phyloP scores from a whole-genome alignment of 2,797 vertebrate genomes.

The Siniperca obscura region DNA sequence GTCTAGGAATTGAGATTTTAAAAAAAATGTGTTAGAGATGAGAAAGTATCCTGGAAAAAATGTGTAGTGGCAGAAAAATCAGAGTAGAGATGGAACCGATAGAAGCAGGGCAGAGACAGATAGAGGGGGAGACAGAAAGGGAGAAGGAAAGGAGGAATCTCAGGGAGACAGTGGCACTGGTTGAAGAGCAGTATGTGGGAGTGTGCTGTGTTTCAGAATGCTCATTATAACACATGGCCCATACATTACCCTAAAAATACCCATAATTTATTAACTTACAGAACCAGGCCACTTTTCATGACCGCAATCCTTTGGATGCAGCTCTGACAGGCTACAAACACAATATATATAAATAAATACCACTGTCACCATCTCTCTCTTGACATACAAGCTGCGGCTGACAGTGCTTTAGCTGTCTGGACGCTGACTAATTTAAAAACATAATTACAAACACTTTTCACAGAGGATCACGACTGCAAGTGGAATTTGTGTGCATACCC shows the following conservation, averaged over 20 bases:
- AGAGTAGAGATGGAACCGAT: conserved; percentile 26
- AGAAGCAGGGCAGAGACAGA: conserved; percentile 34
- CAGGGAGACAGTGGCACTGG: conserved; percentile 44
- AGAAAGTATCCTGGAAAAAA: conserved; percentile 40
- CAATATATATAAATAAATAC: conserved; percentile 75
- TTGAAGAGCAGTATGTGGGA: conserved; percentile 72
- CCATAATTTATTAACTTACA: conserved; percentile 84
- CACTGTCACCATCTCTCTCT: conserved; percentile 4
- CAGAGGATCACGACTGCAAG: conserved; percentile 17
- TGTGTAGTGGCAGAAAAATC: conserved; percentile 48
- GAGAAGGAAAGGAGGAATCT: conserved; percentile 43
- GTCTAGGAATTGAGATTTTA: conserved; percentile 57
- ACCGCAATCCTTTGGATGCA: conserved; percentile 67
- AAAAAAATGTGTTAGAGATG: conserved; percentile 37
- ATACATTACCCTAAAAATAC: conserved; percentile 80
- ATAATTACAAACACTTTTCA: conserved; percentile 69
- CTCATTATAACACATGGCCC: conserved; percentile 81
- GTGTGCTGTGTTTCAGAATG: conserved; percentile 75
- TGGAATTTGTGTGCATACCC: conserved; percentile 41
- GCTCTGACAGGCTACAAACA: conserved; percentile 77
- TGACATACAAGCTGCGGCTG: conserved; percentile 16
- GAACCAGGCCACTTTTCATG: conserved; percentile 77
- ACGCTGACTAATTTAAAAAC: conserved; percentile 13
- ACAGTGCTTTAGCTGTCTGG: conserved; percentile 42
- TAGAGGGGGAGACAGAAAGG: conserved; percentile 3